Percentiles rank a stretch among this genome's conserved stretches.
These are phyloP conservation scores for Saccostrea glomerata DNA, from an alignment of 1,140 invertebrate species.

Conservation along the genomic window DNA sequence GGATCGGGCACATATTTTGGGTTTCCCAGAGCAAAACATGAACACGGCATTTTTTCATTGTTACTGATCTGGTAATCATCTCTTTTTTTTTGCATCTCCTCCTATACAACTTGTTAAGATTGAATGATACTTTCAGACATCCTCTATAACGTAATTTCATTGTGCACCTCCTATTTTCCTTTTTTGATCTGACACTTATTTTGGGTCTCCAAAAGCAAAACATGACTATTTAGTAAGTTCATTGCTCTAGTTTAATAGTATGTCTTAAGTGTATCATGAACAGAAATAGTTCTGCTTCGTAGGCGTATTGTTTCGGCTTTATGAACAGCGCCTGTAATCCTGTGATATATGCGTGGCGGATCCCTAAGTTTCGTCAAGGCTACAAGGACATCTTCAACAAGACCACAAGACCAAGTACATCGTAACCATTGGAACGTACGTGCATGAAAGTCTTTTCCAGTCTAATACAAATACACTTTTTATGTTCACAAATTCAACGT, in stretches of 20 bases:
- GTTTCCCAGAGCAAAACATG: too few relatives aligned
- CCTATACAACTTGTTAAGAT: too few relatives aligned
- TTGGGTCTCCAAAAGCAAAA: too few relatives aligned
- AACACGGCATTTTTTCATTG: too few relatives aligned
- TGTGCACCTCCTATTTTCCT: too few relatives aligned
- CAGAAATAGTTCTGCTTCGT: constrained; percentile 28
- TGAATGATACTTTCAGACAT: too few relatives aligned
- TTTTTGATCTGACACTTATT: too few relatives aligned
- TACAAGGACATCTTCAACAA: constrained; percentile 76
- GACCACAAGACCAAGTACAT: neutral
- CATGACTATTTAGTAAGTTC: too few relatives aligned
- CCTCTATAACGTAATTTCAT: too few relatives aligned
- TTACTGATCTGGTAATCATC: too few relatives aligned
- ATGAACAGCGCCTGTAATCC: constrained; percentile 80
- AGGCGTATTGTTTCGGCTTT: constrained; percentile 79
- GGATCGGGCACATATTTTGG: too few relatives aligned
- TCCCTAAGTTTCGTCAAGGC: constrained; percentile 78
- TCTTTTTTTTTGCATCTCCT: too few relatives aligned
- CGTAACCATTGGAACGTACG: neutral
- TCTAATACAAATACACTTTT: neutral
- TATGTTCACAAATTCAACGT: neutral
- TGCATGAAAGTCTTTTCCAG: neutral
- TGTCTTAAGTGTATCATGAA: neutral
- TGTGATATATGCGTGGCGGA: constrained; percentile 79
- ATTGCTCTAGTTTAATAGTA: neutral